Conservation (phyloP, 2,113 vertebrate genomes). For the Carettochelys insculpta region DNA sequence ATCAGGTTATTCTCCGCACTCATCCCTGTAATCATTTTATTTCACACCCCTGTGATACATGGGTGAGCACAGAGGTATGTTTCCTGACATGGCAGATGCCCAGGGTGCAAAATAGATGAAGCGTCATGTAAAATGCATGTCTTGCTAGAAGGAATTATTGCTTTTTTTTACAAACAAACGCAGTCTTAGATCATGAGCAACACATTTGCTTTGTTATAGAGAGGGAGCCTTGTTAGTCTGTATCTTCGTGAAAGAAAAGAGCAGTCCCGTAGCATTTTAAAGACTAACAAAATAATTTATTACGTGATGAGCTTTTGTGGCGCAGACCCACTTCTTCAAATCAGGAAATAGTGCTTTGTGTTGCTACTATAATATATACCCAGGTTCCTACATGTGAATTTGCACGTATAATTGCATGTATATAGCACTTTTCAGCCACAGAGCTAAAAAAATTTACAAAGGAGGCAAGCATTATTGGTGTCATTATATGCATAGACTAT, state of each 20-base stretch:
- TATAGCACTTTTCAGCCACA: not conserved
- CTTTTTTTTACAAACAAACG: not conserved
- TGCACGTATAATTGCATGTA: not conserved
- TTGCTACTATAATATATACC: not conserved
- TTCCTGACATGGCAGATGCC: not conserved
- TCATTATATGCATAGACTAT: no score
- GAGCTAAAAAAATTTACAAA: not conserved
- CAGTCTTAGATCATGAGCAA: not conserved
- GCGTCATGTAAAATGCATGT: not conserved
- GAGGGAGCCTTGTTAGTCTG: no score
- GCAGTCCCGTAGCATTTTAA: no score
- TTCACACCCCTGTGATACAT: not conserved
- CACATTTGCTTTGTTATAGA: not conserved
- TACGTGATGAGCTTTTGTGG: no score
- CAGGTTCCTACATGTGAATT: not conserved
- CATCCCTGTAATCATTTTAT: not conserved
- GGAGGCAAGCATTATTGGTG: not conserved
- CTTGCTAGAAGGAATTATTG: not conserved
- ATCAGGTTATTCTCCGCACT: not conserved
- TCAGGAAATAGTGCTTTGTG: no score
- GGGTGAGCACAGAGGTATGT: not conserved
- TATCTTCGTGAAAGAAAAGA: no score
- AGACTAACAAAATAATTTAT: no score
- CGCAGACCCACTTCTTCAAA: no score
- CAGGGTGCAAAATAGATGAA: not conserved